Base-by-base conservation (phyloP, 1,140 invertebrate genomes). In the Triops cancriformis region DNA sequence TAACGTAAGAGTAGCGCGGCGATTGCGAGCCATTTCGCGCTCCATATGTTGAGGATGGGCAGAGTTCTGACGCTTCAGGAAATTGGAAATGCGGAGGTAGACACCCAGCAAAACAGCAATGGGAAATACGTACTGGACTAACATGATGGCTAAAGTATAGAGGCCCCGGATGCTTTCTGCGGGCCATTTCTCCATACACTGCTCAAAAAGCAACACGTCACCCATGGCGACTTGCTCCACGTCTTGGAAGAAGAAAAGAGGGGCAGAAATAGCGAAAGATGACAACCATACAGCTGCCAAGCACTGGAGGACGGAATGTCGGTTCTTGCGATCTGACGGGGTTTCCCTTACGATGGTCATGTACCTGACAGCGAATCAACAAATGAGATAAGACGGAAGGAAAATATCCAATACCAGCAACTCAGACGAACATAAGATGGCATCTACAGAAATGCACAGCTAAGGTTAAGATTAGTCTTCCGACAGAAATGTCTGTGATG, bases 111-210 rank as follows among this genome's bases (percentile, higher is more conserved):
- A 51, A 5, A 76, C 75, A n/a, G 37, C 42, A 41, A 45, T 45
- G 23, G 75, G 75, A 28, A 43, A 27, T n/a, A 76, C 41, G 26
- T 76, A 76, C 75, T 76, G 75, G 28, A 76, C 75, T 12, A 76
- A 26, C 42, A 76, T 43, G 9, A 51, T 76, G 23, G 26, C 41
- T 37, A 76, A 14, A 9, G 75, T 41, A 26, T 43, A 76, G 14
- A 51, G 10, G 23, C 26, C 26, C 7, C 45, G 41, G 37, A 51
- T 23, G 28, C 26, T 43, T 9, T 41, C 43, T n/a, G 37, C 41
- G 26, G 75, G 75, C 75, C 75, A 76, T 23, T 42, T 45, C 45
- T 76, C 75, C 41, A 76, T 45, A 43, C 75, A 76, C 26, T 41
- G 41, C 26, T 41, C 31, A 45, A 43, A 45, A 18, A 76, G 42